Base-by-base conservation (phyloP, 2,113 vertebrate genomes). In the Mionectes macconnelli region DNA sequence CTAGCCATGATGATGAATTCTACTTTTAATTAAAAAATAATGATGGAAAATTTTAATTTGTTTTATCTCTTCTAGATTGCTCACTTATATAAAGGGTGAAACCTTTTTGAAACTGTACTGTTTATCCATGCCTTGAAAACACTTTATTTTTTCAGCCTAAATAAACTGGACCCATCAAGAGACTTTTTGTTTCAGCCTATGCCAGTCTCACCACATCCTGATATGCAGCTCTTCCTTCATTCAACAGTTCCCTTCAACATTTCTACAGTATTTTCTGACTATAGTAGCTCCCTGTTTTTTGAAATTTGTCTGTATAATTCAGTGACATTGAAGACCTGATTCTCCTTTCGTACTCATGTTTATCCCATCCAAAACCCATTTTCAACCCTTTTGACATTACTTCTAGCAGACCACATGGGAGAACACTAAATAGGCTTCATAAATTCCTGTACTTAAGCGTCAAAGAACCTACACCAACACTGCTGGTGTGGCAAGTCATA, bases 351-450 rank as follows among this genome's bases (percentile, higher is more conserved):
- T 90, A 60, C 49, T 95, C 42, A 47, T 42, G 57, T 93, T 97
- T 94, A 89, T 92, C 91, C 75, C 79, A 87, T 97, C 5, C 3
- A 85, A 93, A 96, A 31, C 66, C 63, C 59, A 55, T 94, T 92
- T 93, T 89, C 74, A 79, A 53, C 50, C 63, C 75, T 93, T 95
- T 60, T 81, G 67, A 76, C 76, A 77, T 91, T 92, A 76, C 79
- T 97, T 90, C 76, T 68, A 92, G 28, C 35, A 93, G 79, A 90
- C 89, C 84, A 95, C 94, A 95, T 89, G 82, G 79, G 92, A 96
- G 70, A 96, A 93, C 59, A 75, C 53, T 84, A 86, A 96, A 93
- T 73, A 76, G 0, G 1, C 68, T 96, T 88, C 72, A 49, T 66
- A 59, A 84, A 83, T 91, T 94, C 96, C 79, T 31, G 9, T 87